Evolutionary conservation across 2,113 vertebrate species (phyloP).

Genomic region (Progne subis): DNA sequence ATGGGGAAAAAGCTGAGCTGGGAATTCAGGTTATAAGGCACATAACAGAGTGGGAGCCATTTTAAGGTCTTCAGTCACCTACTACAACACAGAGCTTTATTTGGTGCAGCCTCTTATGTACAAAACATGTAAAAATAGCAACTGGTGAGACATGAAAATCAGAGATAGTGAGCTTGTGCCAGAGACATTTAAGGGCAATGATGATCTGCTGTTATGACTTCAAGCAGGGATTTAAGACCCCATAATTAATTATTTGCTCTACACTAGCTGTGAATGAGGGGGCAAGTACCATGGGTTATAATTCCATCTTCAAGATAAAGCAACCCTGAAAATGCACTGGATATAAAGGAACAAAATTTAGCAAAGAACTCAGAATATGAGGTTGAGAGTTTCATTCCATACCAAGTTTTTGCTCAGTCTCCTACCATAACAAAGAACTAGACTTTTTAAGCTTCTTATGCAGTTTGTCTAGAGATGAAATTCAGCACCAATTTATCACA

Average conservation of each 20-base stretch:
- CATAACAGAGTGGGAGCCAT: slow-evolving; percentile 23
- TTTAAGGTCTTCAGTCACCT: neutral
- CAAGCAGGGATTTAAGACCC: neutral
- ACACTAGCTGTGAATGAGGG: neutral
- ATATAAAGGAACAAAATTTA: neutral
- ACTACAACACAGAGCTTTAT: slow-evolving; percentile 1
- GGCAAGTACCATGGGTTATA: neutral
- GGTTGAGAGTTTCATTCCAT: neutral
- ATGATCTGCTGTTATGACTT: neutral
- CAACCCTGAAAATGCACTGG: neutral
- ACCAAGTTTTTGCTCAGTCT: neutral
- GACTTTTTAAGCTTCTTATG: neutral
- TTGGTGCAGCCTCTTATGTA: neutral
- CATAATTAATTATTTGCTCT: slow-evolving; percentile 9
- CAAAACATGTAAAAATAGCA: neutral
- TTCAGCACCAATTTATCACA: neutral
- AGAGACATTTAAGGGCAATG: slow-evolving; percentile 16
- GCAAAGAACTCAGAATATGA: neutral
- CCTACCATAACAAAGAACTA: neutral
- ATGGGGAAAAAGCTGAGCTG: neutral
- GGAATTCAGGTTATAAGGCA: slow-evolving; percentile 28
- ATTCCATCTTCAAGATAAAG: neutral
- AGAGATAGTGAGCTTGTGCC: neutral
- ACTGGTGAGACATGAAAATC: slow-evolving; percentile 25
- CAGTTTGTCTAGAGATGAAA: neutral